Conservation (phyloP, 2,113 vertebrate genomes). For the Megalops atlanticus region DNA sequence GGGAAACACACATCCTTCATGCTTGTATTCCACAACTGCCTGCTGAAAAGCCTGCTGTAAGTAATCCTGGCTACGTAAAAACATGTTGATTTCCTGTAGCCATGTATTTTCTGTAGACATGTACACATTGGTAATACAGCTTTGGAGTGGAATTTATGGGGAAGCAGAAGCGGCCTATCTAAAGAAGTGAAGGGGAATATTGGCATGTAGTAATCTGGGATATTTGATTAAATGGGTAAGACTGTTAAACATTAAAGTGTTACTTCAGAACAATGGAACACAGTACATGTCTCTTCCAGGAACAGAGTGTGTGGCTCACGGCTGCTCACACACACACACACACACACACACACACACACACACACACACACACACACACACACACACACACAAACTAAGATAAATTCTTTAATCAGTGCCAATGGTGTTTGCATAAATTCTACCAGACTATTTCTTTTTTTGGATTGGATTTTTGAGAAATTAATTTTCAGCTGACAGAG, state of each 20-base stretch:
- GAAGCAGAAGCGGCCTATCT: neutral
- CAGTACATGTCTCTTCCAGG: neutral
- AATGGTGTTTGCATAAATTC: neutral
- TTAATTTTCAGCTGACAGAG: neutral
- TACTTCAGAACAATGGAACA: neutral
- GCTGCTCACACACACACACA: too few relatives aligned
- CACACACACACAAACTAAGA: neutral
- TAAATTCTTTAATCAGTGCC: neutral
- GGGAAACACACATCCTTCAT: neutral
- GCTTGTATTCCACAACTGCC: neutral
- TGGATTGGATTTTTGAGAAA: neutral
- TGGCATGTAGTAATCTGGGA: neutral
- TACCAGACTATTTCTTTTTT: neutral
- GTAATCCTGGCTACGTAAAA: too few relatives aligned
- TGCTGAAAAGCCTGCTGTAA: neutral
- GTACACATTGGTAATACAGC: neutral
- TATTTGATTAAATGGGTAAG: neutral
- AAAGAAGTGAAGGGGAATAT: neutral
- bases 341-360: neutral
- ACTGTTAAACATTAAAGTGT: neutral
- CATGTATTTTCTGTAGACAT: too few relatives aligned
- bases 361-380: neutral
- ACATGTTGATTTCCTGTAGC: too few relatives aligned
- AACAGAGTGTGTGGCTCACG: neutral
- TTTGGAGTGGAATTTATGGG: neutral